A percentile compares a stretch with the other conserved stretches of the same genome.
Evolutionary conservation across 2,113 vertebrate genomes (phyloP).

Genomic region (Corythornis cristatus): DNA sequence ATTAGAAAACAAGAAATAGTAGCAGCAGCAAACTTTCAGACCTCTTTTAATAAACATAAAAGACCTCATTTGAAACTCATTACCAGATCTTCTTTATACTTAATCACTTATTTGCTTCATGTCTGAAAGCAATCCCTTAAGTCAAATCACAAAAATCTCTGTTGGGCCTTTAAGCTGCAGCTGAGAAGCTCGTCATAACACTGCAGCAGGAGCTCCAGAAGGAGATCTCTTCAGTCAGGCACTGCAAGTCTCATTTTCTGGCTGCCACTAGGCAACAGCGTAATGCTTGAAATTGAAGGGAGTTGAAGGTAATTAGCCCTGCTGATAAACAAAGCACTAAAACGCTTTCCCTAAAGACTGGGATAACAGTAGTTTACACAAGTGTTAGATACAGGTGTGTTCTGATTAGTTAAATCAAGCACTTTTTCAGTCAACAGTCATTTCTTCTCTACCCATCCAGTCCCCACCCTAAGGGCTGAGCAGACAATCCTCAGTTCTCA

Average conservation of each 20-base stretch:
- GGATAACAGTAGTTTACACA: not conserved
- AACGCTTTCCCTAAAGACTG: not conserved
- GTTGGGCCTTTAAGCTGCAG: not conserved
- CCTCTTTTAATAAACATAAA: not conserved
- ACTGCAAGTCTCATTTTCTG: not conserved
- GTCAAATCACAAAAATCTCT: conserved; percentile 4
- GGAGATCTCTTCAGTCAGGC: not conserved
- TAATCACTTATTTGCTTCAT: not conserved
- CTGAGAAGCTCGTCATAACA: not conserved
- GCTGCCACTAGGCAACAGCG: not conserved
- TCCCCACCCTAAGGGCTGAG: rapidly evolving
- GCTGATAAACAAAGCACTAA: not conserved
- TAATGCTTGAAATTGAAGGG: not conserved
- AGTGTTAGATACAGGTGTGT: not conserved
- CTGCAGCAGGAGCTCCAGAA: not conserved
- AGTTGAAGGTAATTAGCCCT: not conserved
- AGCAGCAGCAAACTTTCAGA: not conserved
- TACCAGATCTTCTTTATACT: conserved; percentile 1
- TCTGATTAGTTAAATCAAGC: not conserved
- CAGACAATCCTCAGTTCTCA: not conserved
- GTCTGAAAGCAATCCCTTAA: not conserved
- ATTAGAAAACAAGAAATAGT: conserved; percentile 1
- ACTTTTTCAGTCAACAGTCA: not conserved
- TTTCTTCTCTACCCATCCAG: not conserved
- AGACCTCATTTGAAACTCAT: conserved; percentile 34